Evolutionary conservation across 2,888 invertebrate genomes (phyloP).

Genomic region (Fragum fragum): DNA sequence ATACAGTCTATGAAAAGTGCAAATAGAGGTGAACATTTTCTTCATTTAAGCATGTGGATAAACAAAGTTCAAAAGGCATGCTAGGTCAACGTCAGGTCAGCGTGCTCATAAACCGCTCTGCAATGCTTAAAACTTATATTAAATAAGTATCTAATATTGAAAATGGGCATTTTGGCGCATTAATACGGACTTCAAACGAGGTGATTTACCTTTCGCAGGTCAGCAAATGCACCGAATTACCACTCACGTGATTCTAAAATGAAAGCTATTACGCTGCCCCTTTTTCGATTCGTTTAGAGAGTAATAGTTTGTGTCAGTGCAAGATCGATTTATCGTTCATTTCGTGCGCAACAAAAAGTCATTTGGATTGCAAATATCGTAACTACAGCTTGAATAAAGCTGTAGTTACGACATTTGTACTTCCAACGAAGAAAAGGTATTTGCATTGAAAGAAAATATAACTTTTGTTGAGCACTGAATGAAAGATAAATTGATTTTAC

Average conservation of each 20-base stretch:
- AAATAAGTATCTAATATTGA: constrained; percentile 50
- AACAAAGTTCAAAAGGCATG: constrained; percentile 70
- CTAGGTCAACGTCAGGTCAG: constrained; percentile 64
- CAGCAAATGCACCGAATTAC: constrained; percentile 4
- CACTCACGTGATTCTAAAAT: neutral
- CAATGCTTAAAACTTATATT: constrained; percentile 59
- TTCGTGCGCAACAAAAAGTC: no score
- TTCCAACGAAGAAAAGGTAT: no score
- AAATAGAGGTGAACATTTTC: constrained; percentile 64
- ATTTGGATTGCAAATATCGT: no score
- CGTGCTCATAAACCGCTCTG: constrained; percentile 56
- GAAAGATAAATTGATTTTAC: no score
- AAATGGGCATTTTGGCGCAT: constrained; percentile 26
- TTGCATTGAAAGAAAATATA: no score
- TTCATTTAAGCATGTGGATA: constrained; percentile 56
- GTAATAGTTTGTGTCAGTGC: no score
- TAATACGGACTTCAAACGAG: constrained; percentile 18
- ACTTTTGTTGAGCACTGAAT: no score
- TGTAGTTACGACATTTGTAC: no score
- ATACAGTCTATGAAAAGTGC: constrained; percentile 49
- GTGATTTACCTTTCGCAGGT: neutral
- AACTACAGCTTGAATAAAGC: no score
- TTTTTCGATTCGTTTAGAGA: neutral
- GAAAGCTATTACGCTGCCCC: neutral
- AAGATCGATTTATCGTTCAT: no score